A percentile compares a stretch with the other conserved stretches of the same genome.
Conservation (phyloP, 53 echinoderm and acorn worm genomes). For the Temnopleurus reevesii region DNA sequence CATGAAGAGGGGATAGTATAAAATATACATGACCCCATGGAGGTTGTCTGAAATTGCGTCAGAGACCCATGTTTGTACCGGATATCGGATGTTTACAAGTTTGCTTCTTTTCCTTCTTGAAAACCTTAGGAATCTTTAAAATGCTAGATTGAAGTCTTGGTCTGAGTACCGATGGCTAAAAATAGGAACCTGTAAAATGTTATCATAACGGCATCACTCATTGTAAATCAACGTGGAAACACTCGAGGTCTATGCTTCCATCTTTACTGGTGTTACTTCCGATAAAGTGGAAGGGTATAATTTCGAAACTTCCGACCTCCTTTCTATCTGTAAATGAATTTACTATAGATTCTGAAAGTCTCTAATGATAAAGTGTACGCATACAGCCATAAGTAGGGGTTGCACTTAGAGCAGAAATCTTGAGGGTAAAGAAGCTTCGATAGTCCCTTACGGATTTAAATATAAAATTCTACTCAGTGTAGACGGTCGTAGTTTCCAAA, state of each 20-base stretch:
- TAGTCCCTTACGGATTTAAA: no score
- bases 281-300: not conserved
- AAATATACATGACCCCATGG: not conserved
- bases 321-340: no score
- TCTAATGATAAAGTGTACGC: no score
- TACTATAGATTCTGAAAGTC: no score
- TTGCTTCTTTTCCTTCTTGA: not conserved
- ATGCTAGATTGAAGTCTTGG: conserved; percentile 1
- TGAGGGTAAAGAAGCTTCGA: no score
- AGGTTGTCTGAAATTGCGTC: conserved; percentile 35
- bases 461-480: no score
- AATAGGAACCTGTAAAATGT: not conserved
- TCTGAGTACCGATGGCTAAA: not conserved
- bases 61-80: conserved; percentile 49
- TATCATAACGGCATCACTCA: conserved; percentile 1
- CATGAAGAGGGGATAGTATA: not conserved
- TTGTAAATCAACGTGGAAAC: not conserved
- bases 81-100: conserved; percentile 52
- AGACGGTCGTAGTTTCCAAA: no score
- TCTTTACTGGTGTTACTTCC: not conserved
- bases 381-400: no score
- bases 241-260: not conserved
- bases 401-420: no score
- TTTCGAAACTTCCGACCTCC: not conserved
- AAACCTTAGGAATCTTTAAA: not conserved